Conservation (phyloP, 2,797 vertebrate genomes). For the Myotis planiceps region DNA sequence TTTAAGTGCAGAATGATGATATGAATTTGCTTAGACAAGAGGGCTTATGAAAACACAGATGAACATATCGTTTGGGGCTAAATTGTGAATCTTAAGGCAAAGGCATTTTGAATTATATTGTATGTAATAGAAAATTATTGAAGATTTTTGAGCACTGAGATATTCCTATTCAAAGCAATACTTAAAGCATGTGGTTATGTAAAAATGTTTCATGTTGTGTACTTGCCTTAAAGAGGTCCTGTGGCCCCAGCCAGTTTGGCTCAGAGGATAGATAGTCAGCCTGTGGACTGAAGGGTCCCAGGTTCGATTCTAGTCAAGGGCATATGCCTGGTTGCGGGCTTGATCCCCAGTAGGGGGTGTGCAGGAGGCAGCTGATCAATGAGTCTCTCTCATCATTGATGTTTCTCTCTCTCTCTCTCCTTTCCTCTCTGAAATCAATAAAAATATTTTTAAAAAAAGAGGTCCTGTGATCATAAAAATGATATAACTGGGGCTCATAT, state of each 20-base stretch:
- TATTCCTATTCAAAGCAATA: not conserved
- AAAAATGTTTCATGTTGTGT: not conserved
- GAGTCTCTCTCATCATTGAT: not conserved
- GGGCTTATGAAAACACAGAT: not conserved
- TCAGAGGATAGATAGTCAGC: not conserved
- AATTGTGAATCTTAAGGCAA: not conserved
- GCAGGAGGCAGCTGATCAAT: not conserved
- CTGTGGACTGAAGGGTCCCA: not conserved
- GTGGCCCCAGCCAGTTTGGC: not conserved
- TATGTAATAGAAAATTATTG: not conserved
- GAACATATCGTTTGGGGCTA: not conserved
- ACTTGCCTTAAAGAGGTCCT: not conserved
- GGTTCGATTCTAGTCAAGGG: not conserved
- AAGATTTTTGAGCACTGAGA: not conserved
- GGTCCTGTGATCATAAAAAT: not conserved
- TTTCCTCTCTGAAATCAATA: not conserved
- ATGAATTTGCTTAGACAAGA: slow-evolving; percentile 6
- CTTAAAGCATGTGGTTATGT: not conserved
- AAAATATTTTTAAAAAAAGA: not conserved
- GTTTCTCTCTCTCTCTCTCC: not conserved
- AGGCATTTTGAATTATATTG: not conserved
- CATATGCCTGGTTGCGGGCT: not conserved
- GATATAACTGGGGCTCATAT: not conserved
- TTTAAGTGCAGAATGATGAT: not conserved
- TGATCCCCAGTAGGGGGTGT: not conserved